Base-by-base conservation (phyloP, 2,888 invertebrate species). In the Xestia c-nigrum region DNA sequence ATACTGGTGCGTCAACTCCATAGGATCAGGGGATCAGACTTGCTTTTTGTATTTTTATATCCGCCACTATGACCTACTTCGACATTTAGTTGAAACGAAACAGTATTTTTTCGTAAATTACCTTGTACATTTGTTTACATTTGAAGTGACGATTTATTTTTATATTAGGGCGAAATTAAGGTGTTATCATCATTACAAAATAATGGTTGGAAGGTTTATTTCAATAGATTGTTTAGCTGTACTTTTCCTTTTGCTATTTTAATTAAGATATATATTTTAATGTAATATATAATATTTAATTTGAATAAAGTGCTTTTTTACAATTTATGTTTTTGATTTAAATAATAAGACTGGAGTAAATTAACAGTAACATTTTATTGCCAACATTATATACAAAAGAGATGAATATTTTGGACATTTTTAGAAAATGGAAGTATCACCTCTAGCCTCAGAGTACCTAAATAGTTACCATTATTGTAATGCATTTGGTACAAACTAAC, bases 41-140 rank as follows among this genome's bases (percentile, higher is more conserved):
- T 94, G 96, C 96, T 95, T 96, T 94, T 96, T 96, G 96, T 96
- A 96, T 96, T 96, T 96, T 96, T 96, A 96, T 96, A 96, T 95
- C 95, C 91, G 91, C 92, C 85, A 92, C 89, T 90, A 93, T 91
- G 92, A 87, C 90, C 90, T 89, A 90, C 90, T 91, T 92, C 91
- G 89, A 90, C 88, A 87, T 88, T 91, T 88, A 89, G 90, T 92
- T 92, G 90, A 88, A 89, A 89, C 83, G 88, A 92, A 91, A 92
- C 96, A 96, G 96, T 96, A 96, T 96, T 95, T 92, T 93, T 86
- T 93, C 91, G 88, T 92, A 92, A 93, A 92, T 93, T 92, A 92
- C 90, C 90, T 85, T 94, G 93, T 94, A 94, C 89, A 94, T 94
- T 94, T 92, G 90, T 92, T 94, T 91, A 92, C 90, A 92, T 93